Base-by-base conservation (phyloP, 1,140 invertebrate species). In the Leptinotarsa undecemlineata region DNA sequence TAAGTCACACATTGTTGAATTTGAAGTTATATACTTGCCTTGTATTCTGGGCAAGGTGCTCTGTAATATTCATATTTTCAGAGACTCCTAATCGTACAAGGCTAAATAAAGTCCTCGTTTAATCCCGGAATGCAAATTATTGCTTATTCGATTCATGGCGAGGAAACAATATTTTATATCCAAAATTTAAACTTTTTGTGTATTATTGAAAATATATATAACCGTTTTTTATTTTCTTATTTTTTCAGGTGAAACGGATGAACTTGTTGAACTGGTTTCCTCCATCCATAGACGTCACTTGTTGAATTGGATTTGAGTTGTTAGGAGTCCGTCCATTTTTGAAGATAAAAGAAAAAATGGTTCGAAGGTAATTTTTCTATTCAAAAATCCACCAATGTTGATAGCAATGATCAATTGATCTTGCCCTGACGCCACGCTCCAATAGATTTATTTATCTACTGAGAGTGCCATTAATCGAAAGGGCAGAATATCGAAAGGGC, bases 31-130 rank as follows among this genome's bases (percentile, higher is more conserved):
- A 14, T 57, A 1, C 5, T 57, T 57, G 51, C 51, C 51, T 57
- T 57, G 51, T 57, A 17, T 57, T 57, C n/a, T 57, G 51, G 51
- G 51, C 51, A 57, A 57, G 51, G 51, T 57, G 51, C 51, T 57
- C 51, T 57, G 51, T 19, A 57, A 57, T 57, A 42, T 1, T 11
- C 0, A 42, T 42, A 42, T 42, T 57, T 57, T 57, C 51, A 57
- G 51, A 57, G 17, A 57, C 51, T 57, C 51, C 51, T 57, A 57
- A 57, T 57, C 51, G 1, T 57, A 17, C 51, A 57, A 57, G 51
- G 51, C 51, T 57, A 57, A 17, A 57, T 57, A 4, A 57, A 0
- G 5, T 57, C 51, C 51, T 57, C 51, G 51, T 57, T 57, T 57
- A 57, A 57, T 57, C 51, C 33, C 51, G 51, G 0, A 57, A 17